Evolutionary conservation across 2,113 vertebrate species (phyloP).

Genomic region (Pantherophis guttatus): DNA sequence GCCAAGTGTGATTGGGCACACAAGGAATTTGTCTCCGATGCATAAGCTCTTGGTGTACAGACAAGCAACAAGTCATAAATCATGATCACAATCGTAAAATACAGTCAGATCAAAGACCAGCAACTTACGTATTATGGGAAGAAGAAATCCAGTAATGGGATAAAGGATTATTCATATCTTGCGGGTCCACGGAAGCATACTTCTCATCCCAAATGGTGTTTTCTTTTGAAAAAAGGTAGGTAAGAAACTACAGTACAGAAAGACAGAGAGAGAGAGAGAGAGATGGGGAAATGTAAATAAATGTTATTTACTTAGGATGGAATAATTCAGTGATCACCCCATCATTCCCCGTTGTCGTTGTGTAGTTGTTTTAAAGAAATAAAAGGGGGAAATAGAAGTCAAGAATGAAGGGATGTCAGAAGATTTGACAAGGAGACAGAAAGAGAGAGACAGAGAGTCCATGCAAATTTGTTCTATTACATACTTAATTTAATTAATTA

Average conservation of each 20-base stretch:
- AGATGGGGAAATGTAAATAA: background rate
- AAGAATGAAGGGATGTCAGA: background rate
- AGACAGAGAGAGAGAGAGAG: background rate
- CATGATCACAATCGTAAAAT: background rate
- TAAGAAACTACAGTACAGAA: slow-evolving; percentile 80
- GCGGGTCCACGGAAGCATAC: slow-evolving; percentile 75
- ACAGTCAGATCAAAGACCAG: accelerated
- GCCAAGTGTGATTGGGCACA: no score
- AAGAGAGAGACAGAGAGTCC: background rate
- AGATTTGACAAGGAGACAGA: background rate
- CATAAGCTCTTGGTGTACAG: background rate
- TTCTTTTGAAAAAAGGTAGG: slow-evolving; percentile 95
- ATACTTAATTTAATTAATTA: background rate
- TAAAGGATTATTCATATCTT: slow-evolving; percentile 96
- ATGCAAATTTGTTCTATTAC: background rate
- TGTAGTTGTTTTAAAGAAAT: background rate
- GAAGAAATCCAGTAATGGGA: slow-evolving; percentile 98
- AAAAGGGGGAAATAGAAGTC: background rate
- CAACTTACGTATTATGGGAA: slow-evolving; percentile 95
- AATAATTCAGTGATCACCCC: background rate
- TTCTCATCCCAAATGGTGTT: slow-evolving; percentile 95
- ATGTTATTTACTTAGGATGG: background rate
- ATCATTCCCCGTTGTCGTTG: background rate
- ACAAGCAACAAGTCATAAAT: background rate
- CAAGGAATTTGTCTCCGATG: background rate